Percentiles rank a stretch among this genome's conserved stretches.
Evolutionary conservation across 1,140 invertebrate species (phyloP).

Genomic region (Diprion similis): DNA sequence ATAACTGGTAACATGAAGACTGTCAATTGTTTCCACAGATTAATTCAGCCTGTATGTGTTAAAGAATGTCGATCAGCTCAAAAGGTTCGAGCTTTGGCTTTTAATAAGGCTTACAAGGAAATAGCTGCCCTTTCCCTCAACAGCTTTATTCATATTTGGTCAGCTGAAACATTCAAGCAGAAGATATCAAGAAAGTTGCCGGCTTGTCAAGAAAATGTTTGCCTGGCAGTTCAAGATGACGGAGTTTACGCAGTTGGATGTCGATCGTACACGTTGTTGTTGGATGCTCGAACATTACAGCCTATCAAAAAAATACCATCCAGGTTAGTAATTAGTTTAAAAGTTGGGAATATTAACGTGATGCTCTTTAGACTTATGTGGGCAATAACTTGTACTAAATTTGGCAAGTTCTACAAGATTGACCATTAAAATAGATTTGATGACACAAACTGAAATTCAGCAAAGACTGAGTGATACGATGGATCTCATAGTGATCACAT

Average conservation of each 20-base stretch:
- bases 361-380: neutral
- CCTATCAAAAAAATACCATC: constrained; percentile 69
- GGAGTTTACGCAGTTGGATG: constrained; percentile 92
- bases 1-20: constrained; percentile 13
- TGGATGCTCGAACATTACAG: constrained; percentile 88
- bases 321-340: constrained; percentile 38
- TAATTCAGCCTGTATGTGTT: constrained; percentile 73
- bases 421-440: too few relatives aligned
- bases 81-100: constrained; percentile 88
- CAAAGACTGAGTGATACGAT: too few relatives aligned
- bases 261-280: constrained; percentile 87
- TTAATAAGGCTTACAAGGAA: constrained; percentile 86
- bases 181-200: constrained; percentile 86
- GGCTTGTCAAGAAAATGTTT: constrained; percentile 92
- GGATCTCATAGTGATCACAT: too few relatives aligned
- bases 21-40: constrained; percentile 41
- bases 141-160: constrained; percentile 91
- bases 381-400: too few relatives aligned
- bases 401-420: too few relatives aligned
- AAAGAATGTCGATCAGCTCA: constrained; percentile 79
- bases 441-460: too few relatives aligned
- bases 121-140: constrained; percentile 92
- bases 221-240: constrained; percentile 83
- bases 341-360: constrained; percentile 13
- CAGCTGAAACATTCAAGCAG: constrained; percentile 83